Evolutionary conservation across 1,140 invertebrate species (phyloP), one percentile per base, ranked within the genome.

Genomic region (Brachionus calyciflorus): DNA sequence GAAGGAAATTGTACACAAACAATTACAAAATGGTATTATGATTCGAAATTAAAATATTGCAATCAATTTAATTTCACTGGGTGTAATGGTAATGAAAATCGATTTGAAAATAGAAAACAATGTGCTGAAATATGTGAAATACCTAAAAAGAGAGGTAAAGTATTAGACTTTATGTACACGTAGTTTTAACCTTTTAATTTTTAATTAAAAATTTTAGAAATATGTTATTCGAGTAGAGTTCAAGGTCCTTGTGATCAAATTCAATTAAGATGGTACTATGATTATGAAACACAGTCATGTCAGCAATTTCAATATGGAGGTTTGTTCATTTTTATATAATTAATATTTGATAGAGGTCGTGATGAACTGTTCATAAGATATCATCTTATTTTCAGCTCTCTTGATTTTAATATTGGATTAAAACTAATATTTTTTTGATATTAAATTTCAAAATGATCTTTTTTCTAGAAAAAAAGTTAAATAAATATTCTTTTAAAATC

Each of bases 291-390:
- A 80, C 85, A 88, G 60, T 90, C 89, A 82, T 96, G 93, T 82
- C 85, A 90, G 24, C 88, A 90, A 21, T 97, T 97, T 83, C 87
- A 85, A 24, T 97, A 93, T 85, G 91, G 92, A 24, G 93, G 94
- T 73, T n/a, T n/a, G n/a, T n/a, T n/a, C n/a, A n/a, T n/a, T n/a
- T n/a, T n/a, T n/a, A n/a, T n/a, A n/a, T n/a, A n/a, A n/a, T n/a
- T n/a, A n/a, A n/a, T n/a, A n/a, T n/a, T n/a, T n/a, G n/a, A n/a
- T n/a, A n/a, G n/a, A n/a, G n/a, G n/a, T n/a, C n/a, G n/a, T n/a
- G n/a, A n/a, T n/a, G n/a, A n/a, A n/a, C n/a, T n/a, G n/a, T n/a
- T n/a, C n/a, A n/a, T n/a, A n/a, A n/a, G n/a, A n/a, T n/a, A n/a
- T n/a, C n/a, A n/a, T n/a, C n/a, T n/a, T n/a, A n/a, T n/a, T n/a